Percentiles rank a stretch among this genome's conserved stretches.
phyloP scores from a whole-genome alignment of 2,797 vertebrate species.

The Muscicapa striata region DNA sequence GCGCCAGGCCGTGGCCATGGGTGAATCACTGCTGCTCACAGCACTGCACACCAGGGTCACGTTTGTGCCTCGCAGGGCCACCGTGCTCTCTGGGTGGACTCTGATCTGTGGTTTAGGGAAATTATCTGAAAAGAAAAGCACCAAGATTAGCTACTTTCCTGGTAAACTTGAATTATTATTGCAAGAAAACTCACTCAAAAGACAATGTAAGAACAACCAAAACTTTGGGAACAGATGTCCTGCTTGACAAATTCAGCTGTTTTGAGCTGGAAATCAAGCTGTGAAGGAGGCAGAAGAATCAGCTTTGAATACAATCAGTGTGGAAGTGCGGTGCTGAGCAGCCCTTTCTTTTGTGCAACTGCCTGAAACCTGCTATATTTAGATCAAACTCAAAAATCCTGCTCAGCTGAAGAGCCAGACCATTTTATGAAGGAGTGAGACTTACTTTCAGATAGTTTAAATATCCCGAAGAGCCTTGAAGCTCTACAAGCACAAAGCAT shows the following conservation, averaged over 20 bases:
- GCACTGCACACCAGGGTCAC: constrained; percentile 79
- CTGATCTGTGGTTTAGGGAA: constrained; percentile 83
- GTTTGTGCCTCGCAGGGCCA: constrained; percentile 79
- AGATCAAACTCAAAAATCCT: neutral
- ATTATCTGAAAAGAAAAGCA: constrained; percentile 73
- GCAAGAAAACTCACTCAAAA: neutral
- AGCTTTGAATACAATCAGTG: neutral
- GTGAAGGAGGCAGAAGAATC: neutral
- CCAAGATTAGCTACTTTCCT: neutral
- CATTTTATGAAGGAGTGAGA: neutral
- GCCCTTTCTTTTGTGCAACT: neutral
- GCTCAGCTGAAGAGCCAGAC: neutral
- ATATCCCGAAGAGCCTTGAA: neutral
- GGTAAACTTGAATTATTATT: neutral
- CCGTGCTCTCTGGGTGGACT: constrained; percentile 76
- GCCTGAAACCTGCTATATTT: neutral
- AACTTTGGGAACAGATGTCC: neutral
- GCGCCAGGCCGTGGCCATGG: constrained; percentile 81
- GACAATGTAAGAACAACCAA: neutral
- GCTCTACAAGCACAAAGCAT: neutral
- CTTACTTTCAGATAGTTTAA: neutral
- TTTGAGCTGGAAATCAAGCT: neutral
- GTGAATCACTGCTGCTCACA: constrained; percentile 82
- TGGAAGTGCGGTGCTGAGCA: neutral
- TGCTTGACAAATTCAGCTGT: neutral